Conservation (phyloP, 2,797 vertebrate genomes). For the Alcedo quadribrachys region DNA sequence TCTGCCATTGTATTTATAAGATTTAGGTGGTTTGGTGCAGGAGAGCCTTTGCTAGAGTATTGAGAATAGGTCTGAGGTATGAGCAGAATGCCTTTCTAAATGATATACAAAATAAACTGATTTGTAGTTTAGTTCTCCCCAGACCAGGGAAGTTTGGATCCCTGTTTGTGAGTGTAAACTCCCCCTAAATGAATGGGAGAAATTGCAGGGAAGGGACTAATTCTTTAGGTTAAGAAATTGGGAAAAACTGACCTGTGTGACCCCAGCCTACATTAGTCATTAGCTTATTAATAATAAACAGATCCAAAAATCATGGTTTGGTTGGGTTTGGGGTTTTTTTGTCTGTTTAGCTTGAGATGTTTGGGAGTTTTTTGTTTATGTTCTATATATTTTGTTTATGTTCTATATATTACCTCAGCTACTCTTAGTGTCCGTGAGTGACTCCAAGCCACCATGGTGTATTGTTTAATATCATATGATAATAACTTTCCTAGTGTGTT, state of each 20-base stretch:
- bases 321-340: neutral
- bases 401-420: neutral
- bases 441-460: neutral
- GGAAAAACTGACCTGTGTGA: neutral
- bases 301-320: neutral
- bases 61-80: neutral
- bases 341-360: neutral
- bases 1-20: neutral
- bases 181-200: neutral
- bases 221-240: neutral
- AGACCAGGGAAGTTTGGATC: neutral
- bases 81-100: neutral
- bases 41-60: neutral
- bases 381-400: neutral
- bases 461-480: constrained; percentile 33
- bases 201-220: neutral
- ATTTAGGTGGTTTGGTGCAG: neutral
- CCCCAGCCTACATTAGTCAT: neutral
- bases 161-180: neutral
- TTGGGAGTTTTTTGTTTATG: neutral
- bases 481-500: neutral
- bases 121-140: neutral
- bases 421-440: neutral
- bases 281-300: neutral
- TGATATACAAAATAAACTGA: neutral